These are phyloP conservation scores for Micromesistius poutassou DNA, from an alignment of 2,797 vertebrate species.

Conservation along the genomic window DNA sequence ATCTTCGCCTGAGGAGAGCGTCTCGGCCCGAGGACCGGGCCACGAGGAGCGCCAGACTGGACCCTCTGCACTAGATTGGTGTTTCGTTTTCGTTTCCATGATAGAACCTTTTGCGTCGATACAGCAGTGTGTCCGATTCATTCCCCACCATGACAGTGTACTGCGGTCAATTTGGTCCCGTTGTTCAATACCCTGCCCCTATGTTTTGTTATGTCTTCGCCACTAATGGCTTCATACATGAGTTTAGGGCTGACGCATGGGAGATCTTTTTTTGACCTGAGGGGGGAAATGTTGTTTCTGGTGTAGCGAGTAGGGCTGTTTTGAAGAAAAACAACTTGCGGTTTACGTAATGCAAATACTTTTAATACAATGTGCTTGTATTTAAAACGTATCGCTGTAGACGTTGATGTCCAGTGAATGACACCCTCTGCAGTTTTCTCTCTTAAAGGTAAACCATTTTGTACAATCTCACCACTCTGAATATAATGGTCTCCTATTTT, in stretches of 20 bases:
- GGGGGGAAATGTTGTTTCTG: background rate
- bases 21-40: background rate
- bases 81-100: background rate
- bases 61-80: background rate
- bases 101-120: background rate
- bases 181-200: background rate
- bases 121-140: background rate
- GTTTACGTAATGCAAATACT: background rate
- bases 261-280: background rate
- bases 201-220: background rate
- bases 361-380: background rate
- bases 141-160: background rate
- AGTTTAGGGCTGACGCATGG: background rate
- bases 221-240: background rate
- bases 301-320: background rate
- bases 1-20: conserved; percentile 84
- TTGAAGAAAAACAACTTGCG: background rate
- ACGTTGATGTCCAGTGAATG: background rate
- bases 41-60: background rate
- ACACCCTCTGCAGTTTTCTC: background rate
- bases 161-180: background rate
- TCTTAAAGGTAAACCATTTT: background rate
- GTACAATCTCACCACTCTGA: background rate
- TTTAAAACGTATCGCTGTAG: background rate
- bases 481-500: background rate